Conservation (phyloP, 2,113 vertebrate species). For the Carassius carassius region DNA sequence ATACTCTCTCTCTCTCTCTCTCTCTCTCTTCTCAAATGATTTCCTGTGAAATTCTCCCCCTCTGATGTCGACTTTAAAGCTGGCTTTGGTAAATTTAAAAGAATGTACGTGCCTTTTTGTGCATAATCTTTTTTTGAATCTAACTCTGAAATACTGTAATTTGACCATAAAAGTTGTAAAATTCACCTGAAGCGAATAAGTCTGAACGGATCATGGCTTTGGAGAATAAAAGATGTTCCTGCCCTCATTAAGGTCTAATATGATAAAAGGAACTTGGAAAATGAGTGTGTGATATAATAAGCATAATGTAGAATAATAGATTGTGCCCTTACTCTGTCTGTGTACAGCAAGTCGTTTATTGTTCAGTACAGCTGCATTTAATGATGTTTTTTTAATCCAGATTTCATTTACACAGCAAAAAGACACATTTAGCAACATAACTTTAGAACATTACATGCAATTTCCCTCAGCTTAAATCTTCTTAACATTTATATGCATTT, state of each 20-base stretch:
- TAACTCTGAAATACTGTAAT: slow-evolving; percentile 64
- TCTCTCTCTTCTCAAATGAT: slow-evolving; percentile 47
- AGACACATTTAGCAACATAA: slow-evolving; percentile 54
- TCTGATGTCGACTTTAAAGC: slow-evolving; percentile 73
- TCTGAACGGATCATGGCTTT: slow-evolving; percentile 33
- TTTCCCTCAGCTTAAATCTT: slow-evolving; percentile 67
- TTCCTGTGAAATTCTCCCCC: slow-evolving; percentile 63
- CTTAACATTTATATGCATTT: slow-evolving; percentile 76
- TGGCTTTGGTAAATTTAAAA: slow-evolving; percentile 62
- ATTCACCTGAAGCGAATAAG: slow-evolving; percentile 41
- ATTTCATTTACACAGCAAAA: slow-evolving; percentile 40
- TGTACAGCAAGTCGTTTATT: slow-evolving; percentile 1
- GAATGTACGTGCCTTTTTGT: slow-evolving; percentile 51
- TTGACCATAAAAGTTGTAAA: slow-evolving; percentile 44
- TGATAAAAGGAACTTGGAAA: slow-evolving; percentile 37
- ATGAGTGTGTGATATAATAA: slow-evolving; percentile 32
- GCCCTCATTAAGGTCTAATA: slow-evolving; percentile 20
- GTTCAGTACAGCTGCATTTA: slow-evolving; percentile 14
- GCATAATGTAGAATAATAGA: slow-evolving; percentile 32
- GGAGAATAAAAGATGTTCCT: slow-evolving; percentile 3
- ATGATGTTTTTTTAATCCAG: neutral
- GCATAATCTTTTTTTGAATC: slow-evolving; percentile 66
- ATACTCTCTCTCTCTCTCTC: neutral
- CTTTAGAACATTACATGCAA: slow-evolving; percentile 62
- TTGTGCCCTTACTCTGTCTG: slow-evolving; percentile 16